phyloP scores from a whole-genome alignment of 2,888 invertebrate genomes.

The Calephelis perditalis region DNA sequence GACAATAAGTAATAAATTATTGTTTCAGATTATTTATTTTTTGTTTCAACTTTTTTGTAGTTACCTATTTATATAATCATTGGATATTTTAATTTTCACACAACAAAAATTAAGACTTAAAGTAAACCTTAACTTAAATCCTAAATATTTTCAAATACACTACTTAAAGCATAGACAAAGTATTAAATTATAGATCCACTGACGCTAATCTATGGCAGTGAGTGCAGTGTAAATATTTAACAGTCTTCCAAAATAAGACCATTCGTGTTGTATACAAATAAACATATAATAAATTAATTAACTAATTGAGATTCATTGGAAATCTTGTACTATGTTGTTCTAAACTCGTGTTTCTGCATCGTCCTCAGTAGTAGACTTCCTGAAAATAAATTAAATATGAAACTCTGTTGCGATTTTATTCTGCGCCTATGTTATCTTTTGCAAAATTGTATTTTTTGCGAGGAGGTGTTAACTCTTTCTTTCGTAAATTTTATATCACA shows the following conservation, averaged over 20 bases:
- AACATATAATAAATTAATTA: constrained; percentile 46
- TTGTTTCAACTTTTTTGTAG: too few species aligned
- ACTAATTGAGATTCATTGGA: constrained; percentile 76
- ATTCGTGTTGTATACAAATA: constrained; percentile 33
- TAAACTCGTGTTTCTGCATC: constrained; percentile 74
- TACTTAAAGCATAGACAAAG: constrained; percentile 52
- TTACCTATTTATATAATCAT: too few species aligned
- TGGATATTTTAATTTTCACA: neutral
- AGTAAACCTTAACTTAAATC: constrained; percentile 21
- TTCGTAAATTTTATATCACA: too few species aligned
- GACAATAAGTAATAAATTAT: too few species aligned
- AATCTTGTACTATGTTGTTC: constrained; percentile 62
- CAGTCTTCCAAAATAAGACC: constrained; percentile 58
- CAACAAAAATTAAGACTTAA: constrained; percentile 12
- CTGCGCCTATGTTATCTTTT: too few species aligned
- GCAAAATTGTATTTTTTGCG: too few species aligned
- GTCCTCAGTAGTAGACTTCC: constrained; percentile 78
- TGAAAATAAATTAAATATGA: constrained; percentile 35
- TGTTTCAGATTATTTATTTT: too few species aligned
- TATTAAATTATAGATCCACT: constrained; percentile 41
- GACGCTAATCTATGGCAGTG: constrained; percentile 68
- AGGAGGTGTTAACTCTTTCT: too few species aligned
- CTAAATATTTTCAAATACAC: constrained; percentile 24
- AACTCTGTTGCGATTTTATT: neutral
- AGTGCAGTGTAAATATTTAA: constrained; percentile 46